These are phyloP conservation scores for Parnassius glacialis DNA, from an alignment of 2,888 invertebrate species.

Conservation along the genomic window DNA sequence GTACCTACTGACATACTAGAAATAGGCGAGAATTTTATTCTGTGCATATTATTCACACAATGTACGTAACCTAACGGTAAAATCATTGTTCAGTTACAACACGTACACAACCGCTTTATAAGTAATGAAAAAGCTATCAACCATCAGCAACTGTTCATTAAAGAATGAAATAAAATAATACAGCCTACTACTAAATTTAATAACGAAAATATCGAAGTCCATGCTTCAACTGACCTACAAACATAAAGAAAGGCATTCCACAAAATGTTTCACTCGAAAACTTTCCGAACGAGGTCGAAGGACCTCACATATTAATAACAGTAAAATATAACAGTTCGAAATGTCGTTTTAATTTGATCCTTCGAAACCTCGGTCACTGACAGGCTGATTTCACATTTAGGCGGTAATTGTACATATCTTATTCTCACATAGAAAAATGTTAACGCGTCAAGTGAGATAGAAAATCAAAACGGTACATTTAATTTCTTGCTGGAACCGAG, in stretches of 20 bases:
- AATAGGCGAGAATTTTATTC: background rate
- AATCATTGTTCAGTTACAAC: constrained; percentile 8
- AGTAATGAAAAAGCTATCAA: background rate
- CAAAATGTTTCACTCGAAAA: constrained; percentile 4
- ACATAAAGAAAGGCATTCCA: constrained; percentile 17
- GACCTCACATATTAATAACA: constrained; percentile 47
- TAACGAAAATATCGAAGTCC: background rate
- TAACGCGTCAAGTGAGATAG: constrained; percentile 42
- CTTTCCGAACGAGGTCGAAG: constrained; percentile 47
- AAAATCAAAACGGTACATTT: constrained; percentile 66
- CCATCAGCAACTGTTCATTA: constrained; percentile 5
- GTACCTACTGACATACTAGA: background rate
- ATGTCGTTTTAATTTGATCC: constrained; percentile 64
- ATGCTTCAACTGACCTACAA: constrained; percentile 16
- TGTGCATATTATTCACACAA: background rate
- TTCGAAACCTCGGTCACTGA: constrained; percentile 71
- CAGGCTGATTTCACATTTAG: constrained; percentile 61
- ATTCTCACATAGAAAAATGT: constrained; percentile 36
- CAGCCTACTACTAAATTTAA: background rate
- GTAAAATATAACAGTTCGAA: constrained; percentile 53
- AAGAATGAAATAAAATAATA: constrained; percentile 6
- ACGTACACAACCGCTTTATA: constrained; percentile 1
- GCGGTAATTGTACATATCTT: constrained; percentile 55
- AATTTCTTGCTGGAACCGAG: constrained; percentile 49
- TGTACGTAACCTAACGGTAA: background rate